Conservation (phyloP, 2,888 invertebrate species). For the Sphaerophoria rueppellii region DNA sequence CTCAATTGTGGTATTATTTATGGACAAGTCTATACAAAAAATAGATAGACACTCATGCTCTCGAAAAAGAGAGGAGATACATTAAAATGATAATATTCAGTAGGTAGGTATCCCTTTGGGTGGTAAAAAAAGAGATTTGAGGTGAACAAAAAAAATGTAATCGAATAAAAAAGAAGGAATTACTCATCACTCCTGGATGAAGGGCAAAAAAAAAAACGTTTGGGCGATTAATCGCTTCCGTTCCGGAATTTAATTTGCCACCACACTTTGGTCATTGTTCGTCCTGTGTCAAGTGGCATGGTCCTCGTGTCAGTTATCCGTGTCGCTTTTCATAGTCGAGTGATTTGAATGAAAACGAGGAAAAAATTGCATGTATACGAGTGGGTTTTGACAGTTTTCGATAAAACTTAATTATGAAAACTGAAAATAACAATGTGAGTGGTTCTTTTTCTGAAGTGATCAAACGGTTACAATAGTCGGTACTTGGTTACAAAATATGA, state of each 20-base stretch:
- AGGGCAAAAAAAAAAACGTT: conserved; percentile 8
- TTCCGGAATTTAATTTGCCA: conserved; percentile 61
- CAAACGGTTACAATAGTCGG: no score
- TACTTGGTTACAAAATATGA: no score
- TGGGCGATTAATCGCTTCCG: conserved; percentile 66
- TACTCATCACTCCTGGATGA: conserved; percentile 53
- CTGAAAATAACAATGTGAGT: no score
- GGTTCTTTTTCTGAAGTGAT: no score
- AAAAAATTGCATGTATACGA: neutral
- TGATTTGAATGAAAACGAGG: neutral
- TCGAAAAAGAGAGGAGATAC: neutral
- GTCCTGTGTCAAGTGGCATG: neutral
- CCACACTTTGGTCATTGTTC: conserved; percentile 15
- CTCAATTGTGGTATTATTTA: conserved; percentile 42
- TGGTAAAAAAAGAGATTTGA: conserved; percentile 20
- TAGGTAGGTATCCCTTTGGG: conserved; percentile 2
- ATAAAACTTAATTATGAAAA: no score
- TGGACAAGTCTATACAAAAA: conserved; percentile 14
- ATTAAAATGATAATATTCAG: conserved; percentile 32
- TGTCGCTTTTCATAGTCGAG: neutral
- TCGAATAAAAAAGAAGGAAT: conserved; percentile 52
- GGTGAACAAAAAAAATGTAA: conserved; percentile 35
- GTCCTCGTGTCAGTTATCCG: neutral
- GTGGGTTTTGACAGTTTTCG: no score
- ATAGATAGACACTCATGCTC: neutral